Evolutionary conservation across 2,888 invertebrate species (phyloP).

Genomic region (Lithophane socia): DNA sequence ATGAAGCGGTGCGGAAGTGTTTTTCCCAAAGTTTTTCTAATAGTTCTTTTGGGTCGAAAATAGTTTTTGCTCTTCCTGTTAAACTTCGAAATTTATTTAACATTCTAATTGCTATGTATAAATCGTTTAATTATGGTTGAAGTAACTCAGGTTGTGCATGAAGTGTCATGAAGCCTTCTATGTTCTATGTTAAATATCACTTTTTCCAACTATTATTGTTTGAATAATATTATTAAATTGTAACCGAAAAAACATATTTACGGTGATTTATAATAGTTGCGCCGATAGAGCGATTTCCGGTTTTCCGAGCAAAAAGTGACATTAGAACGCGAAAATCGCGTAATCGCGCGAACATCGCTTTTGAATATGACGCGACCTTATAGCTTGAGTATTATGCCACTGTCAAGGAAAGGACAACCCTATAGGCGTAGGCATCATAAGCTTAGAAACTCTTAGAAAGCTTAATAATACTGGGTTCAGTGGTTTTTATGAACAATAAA

Average conservation of each 20-base stretch:
- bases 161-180: background rate
- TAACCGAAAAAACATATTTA: background rate
- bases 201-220: background rate
- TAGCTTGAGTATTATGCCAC: background rate
- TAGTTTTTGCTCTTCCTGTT: background rate
- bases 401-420: background rate
- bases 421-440: conserved; percentile 24
- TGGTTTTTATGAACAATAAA: conserved; percentile 61
- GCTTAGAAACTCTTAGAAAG: conserved; percentile 37
- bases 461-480: conserved; percentile 53
- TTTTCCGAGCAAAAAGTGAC: too few relatives aligned
- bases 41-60: background rate
- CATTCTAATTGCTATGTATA: background rate
- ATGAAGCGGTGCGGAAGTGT: background rate
- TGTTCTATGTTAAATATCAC: too few relatives aligned
- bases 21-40: background rate
- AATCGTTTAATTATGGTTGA: background rate
- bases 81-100: background rate
- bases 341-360: too few relatives aligned
- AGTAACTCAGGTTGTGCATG: too few relatives aligned
- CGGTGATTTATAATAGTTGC: background rate
- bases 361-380: background rate
- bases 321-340: too few relatives aligned
- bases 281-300: too few relatives aligned
- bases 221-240: background rate